These are phyloP conservation scores for Fistularia tabacaria DNA, from an alignment of 2,797 vertebrate species.

Conservation along the genomic window DNA sequence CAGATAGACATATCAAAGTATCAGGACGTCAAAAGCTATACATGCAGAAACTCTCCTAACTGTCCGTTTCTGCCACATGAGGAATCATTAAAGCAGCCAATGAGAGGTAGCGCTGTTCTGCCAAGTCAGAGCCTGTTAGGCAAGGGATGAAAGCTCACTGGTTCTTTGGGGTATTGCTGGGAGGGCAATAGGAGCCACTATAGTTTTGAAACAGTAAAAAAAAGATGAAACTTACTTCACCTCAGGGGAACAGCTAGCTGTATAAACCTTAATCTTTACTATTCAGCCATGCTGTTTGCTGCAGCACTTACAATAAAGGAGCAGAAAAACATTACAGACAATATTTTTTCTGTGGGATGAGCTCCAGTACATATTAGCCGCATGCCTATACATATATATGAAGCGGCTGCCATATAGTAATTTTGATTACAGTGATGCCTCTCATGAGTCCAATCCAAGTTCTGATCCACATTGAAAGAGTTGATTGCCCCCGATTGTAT, in stretches of 20 bases:
- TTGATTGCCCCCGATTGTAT: constrained; percentile 47
- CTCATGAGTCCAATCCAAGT: constrained; percentile 24
- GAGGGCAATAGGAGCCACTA: constrained; percentile 4
- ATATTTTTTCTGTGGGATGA: no score
- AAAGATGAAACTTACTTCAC: constrained; percentile 2
- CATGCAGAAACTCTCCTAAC: constrained; percentile 43
- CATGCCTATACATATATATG: neutral
- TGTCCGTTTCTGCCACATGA: constrained; percentile 35
- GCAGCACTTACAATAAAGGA: no score
- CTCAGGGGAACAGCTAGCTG: neutral
- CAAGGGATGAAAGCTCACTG: constrained; percentile 39
- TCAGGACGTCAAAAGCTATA: constrained; percentile 55
- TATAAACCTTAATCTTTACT: neutral
- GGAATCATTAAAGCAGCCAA: constrained; percentile 57
- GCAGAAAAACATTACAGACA: no score
- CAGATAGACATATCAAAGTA: constrained; percentile 59
- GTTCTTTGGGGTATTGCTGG: constrained; percentile 22
- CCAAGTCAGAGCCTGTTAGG: constrained; percentile 19
- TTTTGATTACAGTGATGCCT: neutral
- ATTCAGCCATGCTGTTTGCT: no score
- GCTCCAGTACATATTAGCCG: no score
- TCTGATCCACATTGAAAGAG: constrained; percentile 25
- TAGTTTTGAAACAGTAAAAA: constrained; percentile 20
- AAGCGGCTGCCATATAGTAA: neutral
- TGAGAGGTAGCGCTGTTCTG: constrained; percentile 17